Percentiles rank a stretch among this genome's conserved stretches.
phyloP scores from a whole-genome alignment of 2,797 vertebrate genomes.

The Morelia viridis region DNA sequence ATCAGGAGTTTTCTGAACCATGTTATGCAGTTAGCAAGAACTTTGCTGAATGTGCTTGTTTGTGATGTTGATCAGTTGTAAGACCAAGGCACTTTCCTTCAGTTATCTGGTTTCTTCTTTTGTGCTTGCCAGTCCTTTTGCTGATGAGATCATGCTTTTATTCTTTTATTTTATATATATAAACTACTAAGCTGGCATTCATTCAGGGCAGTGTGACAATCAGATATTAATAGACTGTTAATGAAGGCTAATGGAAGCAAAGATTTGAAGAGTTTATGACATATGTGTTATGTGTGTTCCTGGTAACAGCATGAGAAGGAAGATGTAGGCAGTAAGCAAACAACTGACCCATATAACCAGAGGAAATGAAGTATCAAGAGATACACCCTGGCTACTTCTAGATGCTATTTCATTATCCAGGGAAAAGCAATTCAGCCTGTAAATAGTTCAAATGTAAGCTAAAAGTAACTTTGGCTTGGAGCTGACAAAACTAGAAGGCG shows the following conservation, averaged over 20 bases:
- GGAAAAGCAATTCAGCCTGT: conserved; percentile 13
- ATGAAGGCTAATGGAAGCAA: conserved; percentile 57
- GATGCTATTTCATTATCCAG: conserved; percentile 28
- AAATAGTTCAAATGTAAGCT: neutral
- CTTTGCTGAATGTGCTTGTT: conserved; percentile 38
- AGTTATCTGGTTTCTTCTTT: conserved; percentile 47
- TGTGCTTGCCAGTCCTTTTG: conserved; percentile 24
- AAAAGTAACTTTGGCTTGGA: neutral
- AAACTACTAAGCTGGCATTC: conserved; percentile 45
- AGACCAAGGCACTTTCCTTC: conserved; percentile 17
- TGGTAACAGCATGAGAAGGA: conserved; percentile 44
- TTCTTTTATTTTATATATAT: conserved; percentile 42
- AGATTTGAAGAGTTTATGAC: conserved; percentile 25
- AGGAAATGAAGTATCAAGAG: conserved; percentile 17
- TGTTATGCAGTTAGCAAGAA: conserved; percentile 45
- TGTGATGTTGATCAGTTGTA: conserved; percentile 44
- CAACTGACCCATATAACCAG: conserved; percentile 27
- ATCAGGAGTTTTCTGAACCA: conserved; percentile 34
- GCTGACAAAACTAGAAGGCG: conserved; percentile 6
- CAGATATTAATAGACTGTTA: conserved; percentile 67
- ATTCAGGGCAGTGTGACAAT: conserved; percentile 60
- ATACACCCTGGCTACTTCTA: conserved; percentile 36
- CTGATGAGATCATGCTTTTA: conserved; percentile 45
- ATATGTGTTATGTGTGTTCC: conserved; percentile 36
- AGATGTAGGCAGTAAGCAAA: conserved; percentile 42